These are phyloP conservation scores for Oreocharis arfaki DNA, from an alignment of 2,113 vertebrate genomes.

Conservation along the genomic window DNA sequence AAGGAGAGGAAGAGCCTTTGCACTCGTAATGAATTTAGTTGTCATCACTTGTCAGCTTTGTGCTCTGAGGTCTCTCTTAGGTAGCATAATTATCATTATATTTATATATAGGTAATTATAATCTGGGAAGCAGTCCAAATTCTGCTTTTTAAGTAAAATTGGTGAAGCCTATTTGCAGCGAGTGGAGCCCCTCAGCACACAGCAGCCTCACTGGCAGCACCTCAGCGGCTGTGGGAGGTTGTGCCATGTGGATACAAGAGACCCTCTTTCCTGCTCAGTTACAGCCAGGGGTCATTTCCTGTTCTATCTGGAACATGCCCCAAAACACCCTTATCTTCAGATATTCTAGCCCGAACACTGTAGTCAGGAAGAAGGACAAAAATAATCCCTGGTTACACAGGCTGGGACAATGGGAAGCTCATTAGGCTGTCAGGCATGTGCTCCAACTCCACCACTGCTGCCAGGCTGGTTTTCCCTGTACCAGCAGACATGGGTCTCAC, in stretches of 20 bases:
- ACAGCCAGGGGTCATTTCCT: neutral
- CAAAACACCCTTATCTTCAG: neutral
- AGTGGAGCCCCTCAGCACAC: neutral
- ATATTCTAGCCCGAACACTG: neutral
- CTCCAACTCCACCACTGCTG: neutral
- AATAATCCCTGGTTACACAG: neutral
- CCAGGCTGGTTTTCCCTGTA: neutral
- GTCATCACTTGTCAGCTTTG: conserved; percentile 46
- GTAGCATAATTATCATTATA: conserved; percentile 8
- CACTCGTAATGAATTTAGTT: conserved; percentile 36
- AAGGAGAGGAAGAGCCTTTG: conserved; percentile 26
- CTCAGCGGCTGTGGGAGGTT: neutral
- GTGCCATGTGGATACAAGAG: accelerated
- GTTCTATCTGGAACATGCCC: neutral
- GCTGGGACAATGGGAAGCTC: neutral
- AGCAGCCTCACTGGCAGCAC: neutral
- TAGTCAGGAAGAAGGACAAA: neutral
- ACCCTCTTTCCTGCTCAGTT: neutral
- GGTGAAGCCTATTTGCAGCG: neutral
- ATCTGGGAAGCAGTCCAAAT: conserved; percentile 37
- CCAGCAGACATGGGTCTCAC: accelerated
- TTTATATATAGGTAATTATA: conserved; percentile 47
- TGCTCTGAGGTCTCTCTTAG: neutral
- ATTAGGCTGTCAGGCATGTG: neutral
- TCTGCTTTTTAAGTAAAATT: conserved; percentile 13